phyloP scores from a whole-genome alignment of 1,140 invertebrate genomes.

The Glossosoma conforme region DNA sequence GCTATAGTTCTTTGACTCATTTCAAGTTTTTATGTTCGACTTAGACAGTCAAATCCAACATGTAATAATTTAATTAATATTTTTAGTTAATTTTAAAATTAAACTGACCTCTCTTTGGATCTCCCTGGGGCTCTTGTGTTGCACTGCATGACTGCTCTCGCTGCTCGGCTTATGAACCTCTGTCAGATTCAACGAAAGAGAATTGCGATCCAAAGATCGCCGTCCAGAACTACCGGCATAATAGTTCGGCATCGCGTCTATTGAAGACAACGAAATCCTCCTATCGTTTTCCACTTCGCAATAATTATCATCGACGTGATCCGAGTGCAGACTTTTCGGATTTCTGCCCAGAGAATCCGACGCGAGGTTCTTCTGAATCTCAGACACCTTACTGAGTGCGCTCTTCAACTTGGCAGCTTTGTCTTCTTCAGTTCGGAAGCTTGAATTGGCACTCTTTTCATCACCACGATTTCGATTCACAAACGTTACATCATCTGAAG shows the following conservation, averaged over 20 bases:
- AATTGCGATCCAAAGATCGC: conserved; percentile 19
- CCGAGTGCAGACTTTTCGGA: conserved; percentile 1
- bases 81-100: no score
- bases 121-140: conserved; percentile 10
- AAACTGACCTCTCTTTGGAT: conserved; percentile 18
- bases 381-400: conserved; percentile 24
- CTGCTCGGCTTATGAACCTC: conserved; percentile 23
- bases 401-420: conserved; percentile 21
- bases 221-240: conserved; percentile 10
- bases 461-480: no score
- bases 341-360: conserved; percentile 15
- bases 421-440: conserved; percentile 19
- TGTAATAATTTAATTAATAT: no score
- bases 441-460: no score
- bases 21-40: no score
- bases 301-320: conserved; percentile 3
- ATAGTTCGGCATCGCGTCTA: conserved; percentile 13
- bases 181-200: conserved; percentile 24
- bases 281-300: conserved; percentile 6
- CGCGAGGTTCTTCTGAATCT: conserved; percentile 28
- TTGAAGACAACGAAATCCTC: conserved; percentile 23
- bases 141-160: not conserved
- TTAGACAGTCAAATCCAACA: no score
- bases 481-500: conserved; percentile 36
- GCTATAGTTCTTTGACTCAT: no score